phyloP scores from a whole-genome alignment of 1,140 invertebrate species.

The Sitodiplosis mosellana region DNA sequence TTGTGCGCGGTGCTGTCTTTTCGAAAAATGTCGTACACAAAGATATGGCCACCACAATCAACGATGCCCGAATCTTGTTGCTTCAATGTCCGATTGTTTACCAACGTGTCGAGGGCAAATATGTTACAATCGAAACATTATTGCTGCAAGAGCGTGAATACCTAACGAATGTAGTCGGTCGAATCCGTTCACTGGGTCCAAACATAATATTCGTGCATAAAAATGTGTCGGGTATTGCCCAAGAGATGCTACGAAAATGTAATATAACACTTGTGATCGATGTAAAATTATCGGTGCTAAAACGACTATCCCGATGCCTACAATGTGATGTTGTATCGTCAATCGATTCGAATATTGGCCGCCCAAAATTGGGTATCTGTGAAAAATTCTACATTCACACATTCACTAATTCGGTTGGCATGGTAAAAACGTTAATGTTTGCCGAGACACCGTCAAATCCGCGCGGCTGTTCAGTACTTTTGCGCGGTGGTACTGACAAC shows the following conservation, averaged over 20 bases:
- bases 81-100: conserved; percentile 80
- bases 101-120: conserved; percentile 76
- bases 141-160: conserved; percentile 87
- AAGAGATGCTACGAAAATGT: conserved; percentile 61
- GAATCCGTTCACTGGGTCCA: conserved; percentile 69
- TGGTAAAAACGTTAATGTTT: conserved; percentile 76
- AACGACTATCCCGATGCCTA: conserved; percentile 63
- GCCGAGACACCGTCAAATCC: conserved; percentile 77
- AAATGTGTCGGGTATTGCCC: conserved; percentile 72
- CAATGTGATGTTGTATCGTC: conserved; percentile 76
- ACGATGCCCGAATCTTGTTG: conserved; percentile 68
- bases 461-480: conserved; percentile 73
- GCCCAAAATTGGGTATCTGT: conserved; percentile 70
- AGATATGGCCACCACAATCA: conserved; percentile 64
- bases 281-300: conserved; percentile 70
- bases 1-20: conserved; percentile 76
- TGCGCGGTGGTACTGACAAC: conserved; percentile 54
- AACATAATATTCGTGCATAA: conserved; percentile 80
- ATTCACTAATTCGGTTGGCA: conserved; percentile 20
- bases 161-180: conserved; percentile 67
- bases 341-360: conserved; percentile 69
- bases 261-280: conserved; percentile 76
- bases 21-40: conserved; percentile 87
- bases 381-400: conserved; percentile 67
- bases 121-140: conserved; percentile 78